Evolutionary conservation across 1,140 invertebrate species (phyloP).

Genomic region (Protaetia brevitarsis): DNA sequence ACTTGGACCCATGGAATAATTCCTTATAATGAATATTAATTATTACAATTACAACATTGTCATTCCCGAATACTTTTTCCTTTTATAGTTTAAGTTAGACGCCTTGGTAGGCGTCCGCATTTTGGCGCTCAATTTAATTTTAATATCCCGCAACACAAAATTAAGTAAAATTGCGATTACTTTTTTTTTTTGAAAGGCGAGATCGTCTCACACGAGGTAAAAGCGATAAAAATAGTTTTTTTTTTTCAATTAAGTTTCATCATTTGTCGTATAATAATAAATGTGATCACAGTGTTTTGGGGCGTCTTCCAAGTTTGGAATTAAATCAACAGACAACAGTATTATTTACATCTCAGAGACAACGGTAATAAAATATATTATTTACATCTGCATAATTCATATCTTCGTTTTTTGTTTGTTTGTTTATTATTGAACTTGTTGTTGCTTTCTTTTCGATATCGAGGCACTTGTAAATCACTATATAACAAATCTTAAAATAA

Average conservation of each 20-base stretch:
- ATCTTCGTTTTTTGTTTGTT: too few species aligned
- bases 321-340: background rate
- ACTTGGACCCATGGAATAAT: constrained; percentile 8
- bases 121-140: too few species aligned
- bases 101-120: too few species aligned
- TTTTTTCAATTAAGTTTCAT: background rate
- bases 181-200: too few species aligned
- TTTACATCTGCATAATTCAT: background rate
- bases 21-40: background rate
- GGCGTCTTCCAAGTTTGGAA: background rate
- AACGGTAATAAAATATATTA: background rate
- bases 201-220: background rate
- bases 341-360: background rate
- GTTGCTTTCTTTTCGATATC: background rate
- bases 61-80: background rate
- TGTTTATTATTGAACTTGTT: constrained; percentile 3
- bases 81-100: background rate
- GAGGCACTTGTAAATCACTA: background rate
- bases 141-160: too few species aligned
- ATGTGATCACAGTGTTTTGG: background rate
- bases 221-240: background rate
- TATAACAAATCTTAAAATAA: background rate
- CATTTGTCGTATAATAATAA: background rate
- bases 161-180: too few species aligned
- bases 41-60: background rate